These are phyloP conservation scores for human (Homo sapiens) DNA, from an alignment of 2,113 vertebrate species.

Conservation along the genomic window DNA sequence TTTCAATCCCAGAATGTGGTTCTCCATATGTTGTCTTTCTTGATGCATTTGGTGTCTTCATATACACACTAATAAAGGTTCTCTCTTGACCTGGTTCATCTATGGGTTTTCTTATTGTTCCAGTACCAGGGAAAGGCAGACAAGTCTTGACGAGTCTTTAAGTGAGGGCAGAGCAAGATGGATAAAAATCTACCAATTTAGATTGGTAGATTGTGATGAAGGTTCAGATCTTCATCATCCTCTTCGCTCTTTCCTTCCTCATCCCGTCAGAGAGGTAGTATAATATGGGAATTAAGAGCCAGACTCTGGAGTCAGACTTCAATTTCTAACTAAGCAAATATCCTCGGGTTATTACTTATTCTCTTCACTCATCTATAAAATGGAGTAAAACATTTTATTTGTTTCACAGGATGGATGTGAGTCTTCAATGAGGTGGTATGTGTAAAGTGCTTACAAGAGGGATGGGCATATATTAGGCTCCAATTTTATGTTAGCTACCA, in stretches of 20 bases:
- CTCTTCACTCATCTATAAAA: background rate
- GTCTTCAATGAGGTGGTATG: background rate
- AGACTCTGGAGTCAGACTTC: background rate
- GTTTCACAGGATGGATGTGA: background rate
- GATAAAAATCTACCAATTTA: background rate
- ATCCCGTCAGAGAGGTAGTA: background rate
- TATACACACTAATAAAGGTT: background rate
- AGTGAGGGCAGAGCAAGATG: background rate
- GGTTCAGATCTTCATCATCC: background rate
- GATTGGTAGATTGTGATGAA: too few species aligned
- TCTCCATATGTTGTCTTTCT: background rate
- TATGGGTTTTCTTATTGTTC: background rate
- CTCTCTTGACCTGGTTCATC: background rate
- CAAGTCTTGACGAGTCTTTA: background rate
- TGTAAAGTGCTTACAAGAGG: background rate
- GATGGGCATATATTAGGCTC: background rate
- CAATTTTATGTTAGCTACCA: background rate
- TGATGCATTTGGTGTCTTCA: background rate
- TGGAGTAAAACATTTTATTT: background rate
- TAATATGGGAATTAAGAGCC: background rate
- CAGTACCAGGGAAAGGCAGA: background rate
- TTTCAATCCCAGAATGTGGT: background rate
- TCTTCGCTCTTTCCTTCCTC: background rate
- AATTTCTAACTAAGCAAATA: background rate
- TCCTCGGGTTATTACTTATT: background rate